Evolutionary conservation across 2,113 vertebrate species (phyloP).

Genomic region (Boulengeromyrus knoepffleri): DNA sequence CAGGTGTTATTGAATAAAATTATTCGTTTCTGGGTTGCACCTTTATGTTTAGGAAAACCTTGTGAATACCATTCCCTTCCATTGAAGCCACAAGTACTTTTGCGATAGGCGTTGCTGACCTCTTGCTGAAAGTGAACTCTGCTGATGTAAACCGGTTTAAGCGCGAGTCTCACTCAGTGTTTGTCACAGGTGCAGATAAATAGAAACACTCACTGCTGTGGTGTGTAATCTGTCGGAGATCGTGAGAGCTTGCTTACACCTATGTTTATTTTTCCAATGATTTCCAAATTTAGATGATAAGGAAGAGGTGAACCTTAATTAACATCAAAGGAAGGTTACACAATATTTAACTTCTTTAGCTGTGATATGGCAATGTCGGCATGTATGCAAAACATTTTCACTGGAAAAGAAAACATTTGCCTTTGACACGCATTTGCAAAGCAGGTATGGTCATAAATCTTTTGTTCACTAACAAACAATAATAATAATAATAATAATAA

Average conservation of each 20-base stretch:
- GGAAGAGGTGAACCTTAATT: background rate
- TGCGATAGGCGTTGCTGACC: background rate
- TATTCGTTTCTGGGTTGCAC: background rate
- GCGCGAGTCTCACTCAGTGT: background rate
- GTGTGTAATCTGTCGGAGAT: background rate
- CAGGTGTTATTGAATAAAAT: background rate
- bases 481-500: background rate
- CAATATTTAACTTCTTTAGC: background rate
- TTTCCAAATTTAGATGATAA: background rate
- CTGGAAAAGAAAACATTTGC: background rate
- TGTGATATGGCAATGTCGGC: background rate
- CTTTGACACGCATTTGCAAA: background rate
- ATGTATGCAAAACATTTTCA: background rate
- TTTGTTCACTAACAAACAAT: background rate
- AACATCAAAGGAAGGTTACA: background rate
- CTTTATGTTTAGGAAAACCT: background rate
- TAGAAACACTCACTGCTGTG: background rate
- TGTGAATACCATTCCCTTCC: background rate
- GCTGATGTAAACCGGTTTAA: background rate
- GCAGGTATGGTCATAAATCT: background rate
- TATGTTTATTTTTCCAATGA: background rate
- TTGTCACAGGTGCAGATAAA: background rate
- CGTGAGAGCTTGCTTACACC: background rate
- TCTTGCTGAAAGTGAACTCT: background rate
- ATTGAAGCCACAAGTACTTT: background rate